A percentile compares a stretch with the other conserved stretches of the same genome.
Conservation (phyloP, 2,113 vertebrate genomes). For the Tachysurus fulvidraco region DNA sequence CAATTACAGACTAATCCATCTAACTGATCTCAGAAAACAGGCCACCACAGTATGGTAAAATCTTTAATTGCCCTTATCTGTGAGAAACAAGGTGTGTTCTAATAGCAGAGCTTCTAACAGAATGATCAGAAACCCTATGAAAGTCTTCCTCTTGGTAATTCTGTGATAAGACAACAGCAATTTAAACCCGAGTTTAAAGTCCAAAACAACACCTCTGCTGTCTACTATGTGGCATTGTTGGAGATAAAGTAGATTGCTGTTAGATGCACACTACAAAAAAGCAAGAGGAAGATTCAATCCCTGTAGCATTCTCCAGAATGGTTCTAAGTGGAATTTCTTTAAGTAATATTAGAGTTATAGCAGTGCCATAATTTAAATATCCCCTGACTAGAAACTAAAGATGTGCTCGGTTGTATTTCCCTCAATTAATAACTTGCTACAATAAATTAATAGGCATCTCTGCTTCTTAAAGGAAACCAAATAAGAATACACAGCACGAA, state of each 20-base stretch:
- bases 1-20: background rate
- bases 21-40: background rate
- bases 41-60: background rate
- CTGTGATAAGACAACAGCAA: conserved; percentile 27
- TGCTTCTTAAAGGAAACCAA: conserved; percentile 43
- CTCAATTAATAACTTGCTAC: conserved; percentile 42
- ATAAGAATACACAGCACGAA: conserved; percentile 46
- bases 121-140: conserved; percentile 12
- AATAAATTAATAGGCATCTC: conserved; percentile 46
- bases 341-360: background rate
- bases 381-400: conserved; percentile 28
- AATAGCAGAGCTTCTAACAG: conserved; percentile 27
- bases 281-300: background rate
- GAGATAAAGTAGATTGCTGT: background rate
- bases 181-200: conserved; percentile 24
- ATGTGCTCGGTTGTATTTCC: conserved; percentile 5
- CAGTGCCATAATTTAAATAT: conserved; percentile 23
- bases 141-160: conserved; percentile 29
- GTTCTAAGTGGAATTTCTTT: background rate
- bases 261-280: background rate
- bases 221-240: background rate
- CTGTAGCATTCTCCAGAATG: background rate
- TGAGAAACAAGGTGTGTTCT: background rate
- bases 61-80: conserved; percentile 12
- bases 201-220: conserved; percentile 21